These are phyloP conservation scores for Hypomecis punctinalis DNA, from an alignment of 2,888 invertebrate genomes.

Conservation along the genomic window DNA sequence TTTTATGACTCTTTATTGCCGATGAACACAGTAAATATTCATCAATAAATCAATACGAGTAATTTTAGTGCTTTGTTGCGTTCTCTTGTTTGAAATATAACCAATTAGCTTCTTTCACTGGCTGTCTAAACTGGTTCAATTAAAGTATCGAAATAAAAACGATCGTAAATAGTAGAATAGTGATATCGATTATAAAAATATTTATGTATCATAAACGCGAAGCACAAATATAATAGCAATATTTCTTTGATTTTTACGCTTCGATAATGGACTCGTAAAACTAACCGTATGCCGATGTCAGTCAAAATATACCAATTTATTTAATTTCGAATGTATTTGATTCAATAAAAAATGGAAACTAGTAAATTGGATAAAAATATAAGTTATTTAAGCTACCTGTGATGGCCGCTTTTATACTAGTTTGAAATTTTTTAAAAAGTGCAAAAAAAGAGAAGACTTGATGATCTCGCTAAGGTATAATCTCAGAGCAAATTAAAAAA, in stretches of 20 bases:
- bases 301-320: slow-evolving; percentile 20
- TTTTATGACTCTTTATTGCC: slow-evolving; percentile 31
- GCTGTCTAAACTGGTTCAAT: slow-evolving; percentile 46
- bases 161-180: slow-evolving; percentile 51
- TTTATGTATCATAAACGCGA: slow-evolving; percentile 51
- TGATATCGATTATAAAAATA: slow-evolving; percentile 53
- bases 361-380: slow-evolving; percentile 1
- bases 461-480: too few relatives aligned
- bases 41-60: slow-evolving; percentile 44
- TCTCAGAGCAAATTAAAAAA: too few relatives aligned
- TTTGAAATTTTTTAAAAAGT: too few relatives aligned
- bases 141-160: slow-evolving; percentile 51
- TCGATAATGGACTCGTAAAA: slow-evolving; percentile 44
- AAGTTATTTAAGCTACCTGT: too few relatives aligned
- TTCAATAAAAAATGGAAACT: slow-evolving; percentile 6
- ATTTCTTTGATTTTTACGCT: slow-evolving; percentile 45
- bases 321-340: slow-evolving; percentile 13
- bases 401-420: too few relatives aligned
- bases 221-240: slow-evolving; percentile 49
- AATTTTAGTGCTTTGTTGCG: slow-evolving; percentile 43
- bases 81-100: slow-evolving; percentile 46
- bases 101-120: slow-evolving; percentile 49
- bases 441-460: too few relatives aligned
- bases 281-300: slow-evolving; percentile 31
- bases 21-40: slow-evolving; percentile 33